phyloP scores from a whole-genome alignment of 2,797 vertebrate genomes.

The Enteromius mattozi region DNA sequence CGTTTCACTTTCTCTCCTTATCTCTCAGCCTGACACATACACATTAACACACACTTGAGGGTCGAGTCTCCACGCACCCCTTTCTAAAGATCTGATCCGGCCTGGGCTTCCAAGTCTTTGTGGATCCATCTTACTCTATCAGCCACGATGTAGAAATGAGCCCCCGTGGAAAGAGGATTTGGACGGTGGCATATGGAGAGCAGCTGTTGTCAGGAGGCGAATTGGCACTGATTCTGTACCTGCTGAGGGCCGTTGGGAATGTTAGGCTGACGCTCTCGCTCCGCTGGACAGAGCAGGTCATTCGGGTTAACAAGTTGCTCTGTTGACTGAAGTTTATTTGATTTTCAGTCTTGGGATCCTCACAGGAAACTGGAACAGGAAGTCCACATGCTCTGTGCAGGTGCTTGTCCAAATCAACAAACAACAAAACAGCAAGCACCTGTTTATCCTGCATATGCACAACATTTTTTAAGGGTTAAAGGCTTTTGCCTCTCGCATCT shows the following conservation, averaged over 20 bases:
- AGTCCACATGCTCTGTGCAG: not conserved
- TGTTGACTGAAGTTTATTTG: not conserved
- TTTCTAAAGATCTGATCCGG: not conserved
- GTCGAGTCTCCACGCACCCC: not conserved
- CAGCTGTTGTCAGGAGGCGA: slow-evolving; percentile 51
- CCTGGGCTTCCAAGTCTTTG: slow-evolving; percentile 3
- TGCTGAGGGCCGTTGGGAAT: slow-evolving; percentile 4
- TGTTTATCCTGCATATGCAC: not conserved
- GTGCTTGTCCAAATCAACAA: not conserved
- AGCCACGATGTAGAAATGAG: slow-evolving; percentile 7
- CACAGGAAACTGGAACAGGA: slow-evolving; percentile 4
- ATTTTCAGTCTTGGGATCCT: not conserved
- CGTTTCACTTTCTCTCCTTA: slow-evolving; percentile 12
- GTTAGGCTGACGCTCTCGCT: not conserved
- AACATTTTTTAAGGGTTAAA: not conserved
- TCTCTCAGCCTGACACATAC: slow-evolving; percentile 13
- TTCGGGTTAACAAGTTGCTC: not conserved
- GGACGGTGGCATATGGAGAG: slow-evolving; percentile 44
- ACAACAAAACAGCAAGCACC: slow-evolving; percentile 7
- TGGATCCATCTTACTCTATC: slow-evolving; percentile 4
- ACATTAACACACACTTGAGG: slow-evolving; percentile 31
- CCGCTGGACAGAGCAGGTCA: not conserved
- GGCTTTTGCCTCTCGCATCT: not conserved
- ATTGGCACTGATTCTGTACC: slow-evolving; percentile 6
- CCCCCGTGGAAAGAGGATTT: slow-evolving; percentile 1